A percentile compares a stretch with the other conserved stretches of the same genome.
These are phyloP conservation scores for Tringa solitaria DNA, from an alignment of 2,113 vertebrate genomes.

Conservation along the genomic window DNA sequence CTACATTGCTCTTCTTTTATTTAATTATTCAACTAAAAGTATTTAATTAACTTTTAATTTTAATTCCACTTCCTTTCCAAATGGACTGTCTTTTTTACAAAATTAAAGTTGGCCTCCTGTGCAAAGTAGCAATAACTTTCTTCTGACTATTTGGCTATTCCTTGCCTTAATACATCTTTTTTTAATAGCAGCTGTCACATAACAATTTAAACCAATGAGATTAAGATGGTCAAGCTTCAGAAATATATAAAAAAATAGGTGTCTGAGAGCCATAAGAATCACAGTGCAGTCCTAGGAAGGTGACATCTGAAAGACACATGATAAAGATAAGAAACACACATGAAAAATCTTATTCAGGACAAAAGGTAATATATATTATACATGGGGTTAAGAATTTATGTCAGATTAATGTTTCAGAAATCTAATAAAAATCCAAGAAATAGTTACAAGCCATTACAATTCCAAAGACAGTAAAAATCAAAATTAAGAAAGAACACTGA, in stretches of 20 bases:
- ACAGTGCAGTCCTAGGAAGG: neutral
- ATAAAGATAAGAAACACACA: neutral
- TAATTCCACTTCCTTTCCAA: neutral
- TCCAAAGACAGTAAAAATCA: neutral
- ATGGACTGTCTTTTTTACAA: neutral
- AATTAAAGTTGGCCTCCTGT: neutral
- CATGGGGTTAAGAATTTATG: neutral
- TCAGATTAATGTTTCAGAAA: neutral
- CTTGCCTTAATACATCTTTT: neutral
- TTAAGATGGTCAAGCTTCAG: neutral
- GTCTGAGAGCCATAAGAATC: neutral
- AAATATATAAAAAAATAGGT: neutral
- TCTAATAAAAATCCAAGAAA: neutral
- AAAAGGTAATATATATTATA: neutral
- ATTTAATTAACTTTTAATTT: neutral
- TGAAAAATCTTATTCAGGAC: neutral
- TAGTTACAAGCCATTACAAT: neutral
- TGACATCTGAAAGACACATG: fast-evolving
- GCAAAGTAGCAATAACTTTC: neutral
- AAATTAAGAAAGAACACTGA: neutral
- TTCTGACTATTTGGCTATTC: neutral
- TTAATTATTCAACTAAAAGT: neutral
- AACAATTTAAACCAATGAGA: neutral
- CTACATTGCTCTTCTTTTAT: neutral
- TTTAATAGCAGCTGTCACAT: neutral